Evolutionary conservation across 2,113 vertebrate genomes (phyloP), one percentile per base, ranked within the genome.

Genomic region (Malurus cyaneus): DNA sequence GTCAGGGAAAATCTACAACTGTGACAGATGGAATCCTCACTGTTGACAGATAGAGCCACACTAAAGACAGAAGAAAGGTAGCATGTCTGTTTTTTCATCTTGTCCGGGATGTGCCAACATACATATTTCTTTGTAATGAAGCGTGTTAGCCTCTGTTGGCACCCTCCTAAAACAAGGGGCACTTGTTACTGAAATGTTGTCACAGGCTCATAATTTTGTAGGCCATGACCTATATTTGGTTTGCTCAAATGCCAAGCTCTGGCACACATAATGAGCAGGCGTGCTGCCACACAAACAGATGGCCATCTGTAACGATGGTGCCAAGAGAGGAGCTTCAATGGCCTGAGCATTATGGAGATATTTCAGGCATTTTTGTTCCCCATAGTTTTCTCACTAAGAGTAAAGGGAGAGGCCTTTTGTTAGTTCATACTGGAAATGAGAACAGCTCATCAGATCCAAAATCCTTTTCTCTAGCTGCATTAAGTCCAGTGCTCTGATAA

Each of bases 221-320:
- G 86, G 77, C 64, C 70, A 23, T 71, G 86, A 86, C 92, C 80
- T 91, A 56, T 85, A 87, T 94, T 86, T 74, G 72, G 17, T 41
- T 49, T 72, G 53, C 77, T 81, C 44, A 8, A 74, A 36, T 36
- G 36, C 69, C 12, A 34, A 9, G 28, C 39, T 47, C 69, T 86
- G 60, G 80, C 86, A 18, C 44, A 56, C 1, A 4, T 12, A 53
- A 53, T 79, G 61, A 83, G 70, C 31, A 31, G 91, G 65, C 89
- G 53, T 57, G 57, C 31, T 91, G 89, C 89, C 69, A 34, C 24
- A 19, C 36, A 65, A 59, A 23, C 86, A 92, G 95, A 83, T 86
- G 80, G 81, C 65, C 60, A 18, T 86, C 52, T 76, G 41, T 28
- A 73, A 86, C 44, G 60, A 77, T 49, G 18, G n/a, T 90, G 80